phyloP scores from a whole-genome alignment of 1,140 invertebrate species.

The Eurosta solidaginis region DNA sequence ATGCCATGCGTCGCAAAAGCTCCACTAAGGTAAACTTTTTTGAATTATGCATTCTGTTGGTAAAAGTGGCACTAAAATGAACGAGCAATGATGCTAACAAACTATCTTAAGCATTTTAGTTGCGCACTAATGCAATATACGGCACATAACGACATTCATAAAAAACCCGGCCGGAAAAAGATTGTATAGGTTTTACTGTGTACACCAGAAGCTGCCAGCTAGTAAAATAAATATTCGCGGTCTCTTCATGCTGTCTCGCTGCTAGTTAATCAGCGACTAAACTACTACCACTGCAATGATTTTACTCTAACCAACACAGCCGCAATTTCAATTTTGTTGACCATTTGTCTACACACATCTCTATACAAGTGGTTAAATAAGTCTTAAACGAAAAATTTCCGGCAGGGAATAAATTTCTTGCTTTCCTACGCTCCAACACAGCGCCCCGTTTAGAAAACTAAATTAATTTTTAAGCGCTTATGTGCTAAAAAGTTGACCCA shows the following conservation, averaged over 20 bases:
- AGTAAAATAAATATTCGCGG: no score
- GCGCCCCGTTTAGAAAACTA: neutral
- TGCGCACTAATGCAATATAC: neutral
- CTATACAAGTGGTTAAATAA: no score
- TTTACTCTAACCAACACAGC: no score
- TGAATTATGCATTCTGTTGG: slow-evolving; percentile 32
- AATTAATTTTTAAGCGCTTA: slow-evolving; percentile 31
- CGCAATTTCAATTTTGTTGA: no score
- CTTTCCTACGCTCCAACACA: neutral
- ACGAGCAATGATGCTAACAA: neutral
- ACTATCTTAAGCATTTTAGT: slow-evolving; percentile 12
- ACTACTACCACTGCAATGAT: no score
- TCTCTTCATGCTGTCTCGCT: no score
- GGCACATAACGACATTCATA: no score
- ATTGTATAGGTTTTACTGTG: no score
- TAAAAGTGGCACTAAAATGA: slow-evolving; percentile 10
- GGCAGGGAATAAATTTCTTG: neutral
- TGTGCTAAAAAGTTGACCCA: neutral
- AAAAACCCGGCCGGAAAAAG: no score
- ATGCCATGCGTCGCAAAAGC: neutral
- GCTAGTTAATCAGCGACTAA: no score
- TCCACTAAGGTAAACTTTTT: neutral
- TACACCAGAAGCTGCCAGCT: no score
- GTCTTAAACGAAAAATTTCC: neutral
- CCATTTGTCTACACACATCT: no score